A percentile compares a stretch with the other conserved stretches of the same genome.
These are phyloP conservation scores for Trachelus troglodyta DNA, from an alignment of 2,888 invertebrate species.

Conservation along the genomic window DNA sequence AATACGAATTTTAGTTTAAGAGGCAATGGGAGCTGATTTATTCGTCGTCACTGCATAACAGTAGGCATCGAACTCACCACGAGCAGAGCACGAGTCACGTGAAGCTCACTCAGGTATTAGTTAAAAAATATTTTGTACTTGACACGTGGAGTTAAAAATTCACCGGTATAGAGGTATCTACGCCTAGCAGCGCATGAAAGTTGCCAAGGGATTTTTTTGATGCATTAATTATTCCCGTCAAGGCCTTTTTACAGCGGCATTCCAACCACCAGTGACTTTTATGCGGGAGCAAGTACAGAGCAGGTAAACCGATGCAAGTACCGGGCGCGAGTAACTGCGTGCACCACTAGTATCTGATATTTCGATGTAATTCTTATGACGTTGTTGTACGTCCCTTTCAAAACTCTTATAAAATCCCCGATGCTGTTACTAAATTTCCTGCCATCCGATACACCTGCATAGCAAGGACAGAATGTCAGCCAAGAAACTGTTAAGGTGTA, in stretches of 20 bases:
- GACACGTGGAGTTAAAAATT: neutral
- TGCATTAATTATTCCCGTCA: conserved; percentile 46
- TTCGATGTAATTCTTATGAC: neutral
- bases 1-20: neutral
- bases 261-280: conserved; percentile 27
- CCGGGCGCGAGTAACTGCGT: neutral
- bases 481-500: neutral
- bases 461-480: neutral
- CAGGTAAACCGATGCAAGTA: neutral
- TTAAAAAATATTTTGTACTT: neutral
- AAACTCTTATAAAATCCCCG: neutral
- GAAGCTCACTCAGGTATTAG: neutral
- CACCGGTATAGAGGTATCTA: neutral
- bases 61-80: neutral
- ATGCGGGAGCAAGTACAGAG: neutral
- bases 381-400: neutral
- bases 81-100: neutral
- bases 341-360: neutral
- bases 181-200: conserved; percentile 44
- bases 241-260: conserved; percentile 46
- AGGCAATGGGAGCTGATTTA: neutral
- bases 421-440: neutral
- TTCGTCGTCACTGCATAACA: neutral
- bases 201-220: conserved; percentile 42
- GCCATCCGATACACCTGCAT: neutral